Conservation (phyloP, 2,113 vertebrate species). For the Engystomops pustulosus region DNA sequence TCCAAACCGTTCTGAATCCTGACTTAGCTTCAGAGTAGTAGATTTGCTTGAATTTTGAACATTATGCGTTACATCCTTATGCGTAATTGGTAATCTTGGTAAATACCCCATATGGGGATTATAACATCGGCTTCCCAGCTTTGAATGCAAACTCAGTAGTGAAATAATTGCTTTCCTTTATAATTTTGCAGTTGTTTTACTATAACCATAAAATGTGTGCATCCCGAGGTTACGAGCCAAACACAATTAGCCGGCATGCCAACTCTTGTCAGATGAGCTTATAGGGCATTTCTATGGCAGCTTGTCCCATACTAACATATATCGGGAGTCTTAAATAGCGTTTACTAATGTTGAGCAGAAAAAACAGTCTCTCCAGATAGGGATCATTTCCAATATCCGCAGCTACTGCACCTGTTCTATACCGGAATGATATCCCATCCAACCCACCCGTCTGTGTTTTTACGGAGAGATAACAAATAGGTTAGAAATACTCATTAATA, state of each 20-base stretch:
- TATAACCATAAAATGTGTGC: neutral
- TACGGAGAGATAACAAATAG: conserved; percentile 35
- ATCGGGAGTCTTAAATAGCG: neutral
- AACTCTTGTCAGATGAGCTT: neutral
- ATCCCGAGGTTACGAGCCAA: neutral
- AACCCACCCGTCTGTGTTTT: neutral
- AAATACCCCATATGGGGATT: conserved; percentile 12
- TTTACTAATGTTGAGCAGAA: conserved; percentile 5
- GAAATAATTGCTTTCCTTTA: conserved; percentile 10
- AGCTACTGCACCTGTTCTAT: conserved; percentile 6
- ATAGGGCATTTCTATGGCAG: conserved; percentile 1
- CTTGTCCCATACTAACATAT: neutral
- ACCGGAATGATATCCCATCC: neutral
- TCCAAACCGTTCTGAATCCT: neutral
- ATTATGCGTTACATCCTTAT: neutral
- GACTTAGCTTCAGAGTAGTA: neutral
- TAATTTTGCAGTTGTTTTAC: conserved; percentile 24
- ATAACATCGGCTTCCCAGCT: neutral
- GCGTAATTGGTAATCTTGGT: neutral
- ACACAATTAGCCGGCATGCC: neutral
- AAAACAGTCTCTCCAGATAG: neutral
- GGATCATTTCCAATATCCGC: neutral
- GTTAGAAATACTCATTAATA: conserved; percentile 36
- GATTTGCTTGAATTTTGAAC: neutral
- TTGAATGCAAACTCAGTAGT: neutral